Evolutionary conservation across 2,113 vertebrate genomes (phyloP).

Genomic region (Notothenia coriiceps): DNA sequence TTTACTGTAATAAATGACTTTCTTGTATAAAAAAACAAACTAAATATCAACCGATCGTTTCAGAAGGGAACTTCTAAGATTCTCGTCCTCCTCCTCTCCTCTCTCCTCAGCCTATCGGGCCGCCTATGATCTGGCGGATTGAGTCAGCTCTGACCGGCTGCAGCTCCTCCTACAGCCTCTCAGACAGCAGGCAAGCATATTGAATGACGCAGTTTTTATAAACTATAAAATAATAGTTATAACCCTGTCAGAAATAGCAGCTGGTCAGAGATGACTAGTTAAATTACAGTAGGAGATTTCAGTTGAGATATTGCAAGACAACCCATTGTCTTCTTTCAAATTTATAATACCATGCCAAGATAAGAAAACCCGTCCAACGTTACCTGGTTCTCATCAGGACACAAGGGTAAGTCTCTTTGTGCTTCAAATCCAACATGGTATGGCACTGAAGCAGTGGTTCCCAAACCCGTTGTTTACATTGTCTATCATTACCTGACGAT

Average conservation of each 20-base stretch:
- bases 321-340: neutral
- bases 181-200: neutral
- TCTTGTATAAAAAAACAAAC: neutral
- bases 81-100: neutral
- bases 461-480: too few species aligned
- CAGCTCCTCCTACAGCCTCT: conserved; percentile 20
- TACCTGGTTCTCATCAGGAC: too few species aligned
- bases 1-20: neutral
- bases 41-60: neutral
- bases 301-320: too few species aligned
- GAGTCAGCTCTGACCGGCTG: too few species aligned
- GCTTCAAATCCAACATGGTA: too few species aligned
- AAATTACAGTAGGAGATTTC: neutral
- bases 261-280: neutral
- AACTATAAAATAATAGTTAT: neutral
- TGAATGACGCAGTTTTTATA: neutral
- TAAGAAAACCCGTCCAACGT: too few species aligned
- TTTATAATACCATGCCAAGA: too few species aligned
- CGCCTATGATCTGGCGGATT: conserved; percentile 1
- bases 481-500: too few species aligned
- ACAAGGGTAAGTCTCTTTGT: too few species aligned
- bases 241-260: neutral
- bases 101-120: neutral
- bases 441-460: neutral
- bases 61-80: neutral